phyloP scores from a whole-genome alignment of 2,888 invertebrate species.

The Agrochola lota region DNA sequence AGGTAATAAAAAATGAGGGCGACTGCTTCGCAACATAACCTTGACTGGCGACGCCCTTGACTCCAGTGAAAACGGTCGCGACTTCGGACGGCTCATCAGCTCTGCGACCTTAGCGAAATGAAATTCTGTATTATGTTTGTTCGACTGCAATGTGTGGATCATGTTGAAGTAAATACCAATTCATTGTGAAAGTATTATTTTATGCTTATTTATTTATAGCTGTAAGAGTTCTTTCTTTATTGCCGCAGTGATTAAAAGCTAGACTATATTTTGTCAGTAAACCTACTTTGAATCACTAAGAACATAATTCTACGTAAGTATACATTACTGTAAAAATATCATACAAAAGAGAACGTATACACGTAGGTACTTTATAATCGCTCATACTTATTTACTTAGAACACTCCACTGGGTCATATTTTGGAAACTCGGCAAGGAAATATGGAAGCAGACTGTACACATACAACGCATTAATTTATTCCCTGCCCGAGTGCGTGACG shows the following conservation, averaged over 20 bases:
- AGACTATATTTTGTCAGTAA: neutral
- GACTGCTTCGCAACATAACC: constrained; percentile 85
- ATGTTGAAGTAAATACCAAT: constrained; percentile 8
- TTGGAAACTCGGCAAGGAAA: constrained; percentile 27
- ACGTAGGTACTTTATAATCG: constrained; percentile 3
- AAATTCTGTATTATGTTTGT: constrained; percentile 18
- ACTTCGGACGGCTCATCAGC: constrained; percentile 70
- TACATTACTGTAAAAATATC: neutral
- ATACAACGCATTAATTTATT: constrained; percentile 54
- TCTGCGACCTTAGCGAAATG: constrained; percentile 29
- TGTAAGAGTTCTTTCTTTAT: neutral
- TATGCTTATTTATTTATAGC: constrained; percentile 2
- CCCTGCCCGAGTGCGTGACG: constrained; percentile 58
- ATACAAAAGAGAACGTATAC: constrained; percentile 7
- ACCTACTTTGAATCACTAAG: neutral
- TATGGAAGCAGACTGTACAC: constrained; percentile 24
- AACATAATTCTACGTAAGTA: neutral
- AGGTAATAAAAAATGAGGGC: constrained; percentile 83
- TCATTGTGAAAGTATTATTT: neutral
- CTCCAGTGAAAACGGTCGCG: constrained; percentile 84
- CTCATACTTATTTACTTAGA: constrained; percentile 13
- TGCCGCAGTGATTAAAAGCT: neutral
- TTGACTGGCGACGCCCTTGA: constrained; percentile 88
- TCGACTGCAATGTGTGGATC: neutral
- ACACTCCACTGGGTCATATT: constrained; percentile 24